Evolutionary conservation across 2,113 vertebrate species (phyloP).

Genomic region (Rynchops niger): DNA sequence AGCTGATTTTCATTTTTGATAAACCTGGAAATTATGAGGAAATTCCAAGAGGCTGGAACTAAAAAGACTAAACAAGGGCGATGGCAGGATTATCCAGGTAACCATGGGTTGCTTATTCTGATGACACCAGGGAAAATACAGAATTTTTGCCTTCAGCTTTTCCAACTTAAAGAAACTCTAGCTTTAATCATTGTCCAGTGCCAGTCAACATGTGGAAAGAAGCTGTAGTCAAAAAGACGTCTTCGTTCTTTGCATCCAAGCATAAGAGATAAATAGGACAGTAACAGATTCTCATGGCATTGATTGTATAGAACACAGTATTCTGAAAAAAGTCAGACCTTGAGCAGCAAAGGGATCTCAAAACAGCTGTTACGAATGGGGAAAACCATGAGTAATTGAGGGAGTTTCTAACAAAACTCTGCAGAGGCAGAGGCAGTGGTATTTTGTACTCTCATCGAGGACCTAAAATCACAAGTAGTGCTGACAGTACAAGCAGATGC

Average conservation of each 20-base stretch:
- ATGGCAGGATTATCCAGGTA: neutral
- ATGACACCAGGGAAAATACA: neutral
- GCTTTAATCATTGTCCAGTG: neutral
- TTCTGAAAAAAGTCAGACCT: neutral
- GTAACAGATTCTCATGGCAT: neutral
- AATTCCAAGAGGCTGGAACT: slow-evolving; percentile 15
- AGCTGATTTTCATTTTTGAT: neutral
- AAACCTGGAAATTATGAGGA: neutral
- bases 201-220: neutral
- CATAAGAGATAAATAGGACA: neutral
- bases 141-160: neutral
- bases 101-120: neutral
- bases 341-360: neutral
- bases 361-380: neutral
- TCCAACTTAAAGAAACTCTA: neutral
- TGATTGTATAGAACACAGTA: neutral
- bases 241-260: neutral
- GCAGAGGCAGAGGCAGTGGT: neutral
- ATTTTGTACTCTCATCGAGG: neutral
- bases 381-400: neutral
- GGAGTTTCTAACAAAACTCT: neutral
- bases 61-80: neutral
- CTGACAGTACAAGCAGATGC: neutral
- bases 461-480: neutral
- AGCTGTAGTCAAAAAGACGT: neutral